A percentile compares a stretch with the other conserved stretches of the same genome.
phyloP scores from a whole-genome alignment of 2,888 invertebrate species.

The Leucophenga maculata region DNA sequence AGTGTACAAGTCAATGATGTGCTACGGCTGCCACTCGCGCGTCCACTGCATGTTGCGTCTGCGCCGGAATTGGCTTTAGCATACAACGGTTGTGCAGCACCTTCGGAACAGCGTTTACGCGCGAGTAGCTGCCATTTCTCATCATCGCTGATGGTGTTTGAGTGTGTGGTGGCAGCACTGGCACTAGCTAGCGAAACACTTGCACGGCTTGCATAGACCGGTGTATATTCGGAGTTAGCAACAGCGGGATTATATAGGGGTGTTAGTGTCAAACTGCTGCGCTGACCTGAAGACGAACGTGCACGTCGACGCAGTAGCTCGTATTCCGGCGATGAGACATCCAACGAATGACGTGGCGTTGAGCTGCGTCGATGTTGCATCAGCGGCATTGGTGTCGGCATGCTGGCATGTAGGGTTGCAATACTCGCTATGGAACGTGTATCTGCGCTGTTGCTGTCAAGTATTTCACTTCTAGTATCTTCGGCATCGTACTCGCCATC shows the following conservation, averaged over 20 bases:
- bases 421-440: constrained; percentile 54
- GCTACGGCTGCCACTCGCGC: constrained; percentile 55
- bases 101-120: constrained; percentile 69
- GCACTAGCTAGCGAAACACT: constrained; percentile 51
- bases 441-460: constrained; percentile 43
- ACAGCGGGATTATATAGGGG: constrained; percentile 59
- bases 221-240: constrained; percentile 66
- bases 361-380: constrained; percentile 68
- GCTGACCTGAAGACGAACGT: constrained; percentile 65
- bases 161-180: not conserved
- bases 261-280: constrained; percentile 65
- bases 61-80: constrained; percentile 33
- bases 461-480: constrained; percentile 36
- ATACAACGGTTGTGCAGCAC: constrained; percentile 33
- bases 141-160: constrained; percentile 68
- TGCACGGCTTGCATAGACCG: constrained; percentile 70
- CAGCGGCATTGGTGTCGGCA: constrained; percentile 65
- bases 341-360: constrained; percentile 63
- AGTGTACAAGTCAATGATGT: constrained; percentile 41
- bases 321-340: constrained; percentile 50
- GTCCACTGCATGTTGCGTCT: constrained; percentile 36
- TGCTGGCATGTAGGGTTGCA: constrained; percentile 46
- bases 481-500: constrained; percentile 27
- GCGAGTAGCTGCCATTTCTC: constrained; percentile 72
- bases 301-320: constrained; percentile 56